Percentiles rank a stretch among this genome's conserved stretches.
Conservation (phyloP, 2,888 invertebrate species). For the Lutraria lutraria region DNA sequence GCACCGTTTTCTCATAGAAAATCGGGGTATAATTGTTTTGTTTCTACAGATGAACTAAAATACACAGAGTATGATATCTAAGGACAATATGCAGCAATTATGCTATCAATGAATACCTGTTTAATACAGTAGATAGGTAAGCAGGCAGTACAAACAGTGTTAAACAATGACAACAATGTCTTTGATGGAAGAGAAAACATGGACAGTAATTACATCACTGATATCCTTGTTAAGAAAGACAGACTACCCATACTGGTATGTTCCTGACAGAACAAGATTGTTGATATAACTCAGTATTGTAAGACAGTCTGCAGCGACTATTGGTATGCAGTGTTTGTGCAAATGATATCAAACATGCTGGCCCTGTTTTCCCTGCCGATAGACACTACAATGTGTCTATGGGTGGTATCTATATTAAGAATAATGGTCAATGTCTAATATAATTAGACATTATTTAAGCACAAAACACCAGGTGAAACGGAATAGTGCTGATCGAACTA, state of each 20-base stretch:
- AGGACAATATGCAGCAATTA: background rate
- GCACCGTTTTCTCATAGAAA: background rate
- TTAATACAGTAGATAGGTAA: background rate
- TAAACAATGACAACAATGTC: constrained; percentile 38
- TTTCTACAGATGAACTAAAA: background rate
- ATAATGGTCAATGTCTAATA: background rate
- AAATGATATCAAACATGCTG: background rate
- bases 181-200: constrained; percentile 41
- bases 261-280: background rate
- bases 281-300: background rate
- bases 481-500: background rate
- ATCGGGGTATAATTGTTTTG: background rate
- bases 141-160: constrained; percentile 24
- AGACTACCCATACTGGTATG: background rate
- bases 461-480: background rate
- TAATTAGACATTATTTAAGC: background rate
- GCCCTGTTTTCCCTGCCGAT: background rate
- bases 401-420: background rate
- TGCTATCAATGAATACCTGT: background rate
- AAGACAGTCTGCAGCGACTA: background rate
- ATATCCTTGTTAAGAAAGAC: background rate
- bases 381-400: background rate
- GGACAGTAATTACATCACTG: background rate
- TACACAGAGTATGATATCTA: background rate
- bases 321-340: background rate